Evolutionary conservation across 2,113 vertebrate species (phyloP).

Genomic region (Platanista minor): DNA sequence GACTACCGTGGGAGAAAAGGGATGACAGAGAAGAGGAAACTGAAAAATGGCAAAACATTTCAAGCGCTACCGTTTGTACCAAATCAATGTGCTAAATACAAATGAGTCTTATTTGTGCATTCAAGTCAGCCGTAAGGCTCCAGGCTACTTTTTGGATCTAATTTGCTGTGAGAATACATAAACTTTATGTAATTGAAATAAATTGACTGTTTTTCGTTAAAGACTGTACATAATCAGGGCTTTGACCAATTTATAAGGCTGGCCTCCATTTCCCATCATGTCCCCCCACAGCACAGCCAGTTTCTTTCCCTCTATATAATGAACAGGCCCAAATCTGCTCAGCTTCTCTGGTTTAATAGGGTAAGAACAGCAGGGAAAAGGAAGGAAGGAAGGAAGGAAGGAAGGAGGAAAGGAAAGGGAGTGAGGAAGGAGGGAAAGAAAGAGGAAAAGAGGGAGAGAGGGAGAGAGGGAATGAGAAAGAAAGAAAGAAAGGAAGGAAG

Average conservation of each 20-base stretch:
- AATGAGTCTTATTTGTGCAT: background rate
- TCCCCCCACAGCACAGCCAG: background rate
- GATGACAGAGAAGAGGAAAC: background rate
- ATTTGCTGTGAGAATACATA: background rate
- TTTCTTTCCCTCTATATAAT: background rate
- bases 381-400: background rate
- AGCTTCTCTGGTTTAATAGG: background rate
- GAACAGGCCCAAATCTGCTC: background rate
- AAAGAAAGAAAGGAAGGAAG: background rate
- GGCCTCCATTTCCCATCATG: background rate
- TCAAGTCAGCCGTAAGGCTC: background rate
- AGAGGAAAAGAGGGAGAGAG: background rate
- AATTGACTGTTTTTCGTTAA: background rate
- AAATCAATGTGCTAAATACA: constrained; percentile 29
- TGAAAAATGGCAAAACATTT: background rate
- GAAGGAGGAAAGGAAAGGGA: background rate
- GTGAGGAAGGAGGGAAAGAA: constrained; percentile 2
- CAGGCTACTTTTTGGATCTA: background rate
- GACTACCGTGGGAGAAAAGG: background rate
- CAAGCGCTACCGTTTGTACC: background rate
- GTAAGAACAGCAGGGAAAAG: background rate
- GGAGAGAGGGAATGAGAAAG: too few species aligned
- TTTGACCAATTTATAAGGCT: background rate
- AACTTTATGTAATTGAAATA: background rate
- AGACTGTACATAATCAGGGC: background rate